These are phyloP conservation scores for Drosophila kanapiae DNA, from an alignment of 1,140 invertebrate genomes.

Conservation along the genomic window DNA sequence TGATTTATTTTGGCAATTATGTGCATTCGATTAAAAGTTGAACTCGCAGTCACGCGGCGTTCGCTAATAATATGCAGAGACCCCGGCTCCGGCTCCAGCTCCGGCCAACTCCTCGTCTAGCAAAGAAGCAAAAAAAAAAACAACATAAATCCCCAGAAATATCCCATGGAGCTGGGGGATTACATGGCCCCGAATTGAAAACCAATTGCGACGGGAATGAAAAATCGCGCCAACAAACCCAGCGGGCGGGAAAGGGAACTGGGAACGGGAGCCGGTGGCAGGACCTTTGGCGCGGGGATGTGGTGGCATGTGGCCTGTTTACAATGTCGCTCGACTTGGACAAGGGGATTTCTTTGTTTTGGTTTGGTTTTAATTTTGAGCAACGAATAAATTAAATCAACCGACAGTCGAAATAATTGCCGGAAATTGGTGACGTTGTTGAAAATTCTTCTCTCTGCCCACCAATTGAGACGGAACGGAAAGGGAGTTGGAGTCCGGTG, in stretches of 20 bases:
- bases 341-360: constrained; percentile 81
- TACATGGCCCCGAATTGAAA: constrained; percentile 82
- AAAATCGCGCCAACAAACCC: constrained; percentile 79
- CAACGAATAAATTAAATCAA: constrained; percentile 83
- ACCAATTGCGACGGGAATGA: constrained; percentile 81
- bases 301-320: constrained; percentile 60
- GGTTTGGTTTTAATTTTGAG: constrained; percentile 79
- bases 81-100: constrained; percentile 4
- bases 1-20: constrained; percentile 84
- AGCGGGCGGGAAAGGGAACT: constrained; percentile 27
- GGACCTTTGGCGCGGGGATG: constrained; percentile 22
- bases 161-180: constrained; percentile 78
- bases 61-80: constrained; percentile 75
- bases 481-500: constrained; percentile 2
- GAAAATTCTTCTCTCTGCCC: constrained; percentile 44
- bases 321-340: constrained; percentile 69
- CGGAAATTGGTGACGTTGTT: constrained; percentile 76
- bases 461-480: constrained; percentile 5
- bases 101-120: constrained; percentile 27
- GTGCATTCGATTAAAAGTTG: constrained; percentile 81
- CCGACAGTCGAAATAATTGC: constrained; percentile 80
- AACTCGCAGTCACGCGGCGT: constrained; percentile 71
- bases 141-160: constrained; percentile 82
- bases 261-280: constrained; percentile 4
- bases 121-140: constrained; percentile 39